phyloP scores from a whole-genome alignment of 2,113 vertebrate genomes.

The Salvelinus namaycush region DNA sequence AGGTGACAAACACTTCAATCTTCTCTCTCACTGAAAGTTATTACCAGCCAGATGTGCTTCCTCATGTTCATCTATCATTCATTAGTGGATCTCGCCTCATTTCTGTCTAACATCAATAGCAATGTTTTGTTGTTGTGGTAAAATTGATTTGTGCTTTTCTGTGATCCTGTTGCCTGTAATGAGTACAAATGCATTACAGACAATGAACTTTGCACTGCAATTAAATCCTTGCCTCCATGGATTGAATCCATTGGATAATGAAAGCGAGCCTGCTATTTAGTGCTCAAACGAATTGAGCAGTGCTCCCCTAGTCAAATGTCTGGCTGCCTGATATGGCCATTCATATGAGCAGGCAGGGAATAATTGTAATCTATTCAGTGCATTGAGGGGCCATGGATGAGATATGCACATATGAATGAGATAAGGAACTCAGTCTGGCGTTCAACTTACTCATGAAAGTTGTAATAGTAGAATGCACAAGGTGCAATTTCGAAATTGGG shows the following conservation, averaged over 20 bases:
- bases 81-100: background rate
- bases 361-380: too few relatives aligned
- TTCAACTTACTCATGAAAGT: too few relatives aligned
- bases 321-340: background rate
- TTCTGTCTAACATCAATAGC: background rate
- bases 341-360: background rate
- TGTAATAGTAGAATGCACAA: too few relatives aligned
- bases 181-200: background rate
- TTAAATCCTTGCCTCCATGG: background rate
- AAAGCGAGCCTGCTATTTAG: background rate
- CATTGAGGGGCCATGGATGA: too few relatives aligned
- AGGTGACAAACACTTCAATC: slow-evolving; percentile 66
- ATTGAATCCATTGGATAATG: background rate
- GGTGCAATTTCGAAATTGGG: too few relatives aligned
- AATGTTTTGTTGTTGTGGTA: background rate
- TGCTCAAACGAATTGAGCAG: background rate
- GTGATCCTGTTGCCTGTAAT: background rate
- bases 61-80: background rate
- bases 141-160: background rate
- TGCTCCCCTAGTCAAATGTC: background rate
- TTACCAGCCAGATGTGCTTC: background rate
- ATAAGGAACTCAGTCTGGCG: too few relatives aligned
- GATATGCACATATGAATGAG: too few relatives aligned
- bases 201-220: background rate
- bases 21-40: background rate